Conservation (phyloP, 2,113 vertebrate genomes). For the Petrocephalus zakoni region DNA sequence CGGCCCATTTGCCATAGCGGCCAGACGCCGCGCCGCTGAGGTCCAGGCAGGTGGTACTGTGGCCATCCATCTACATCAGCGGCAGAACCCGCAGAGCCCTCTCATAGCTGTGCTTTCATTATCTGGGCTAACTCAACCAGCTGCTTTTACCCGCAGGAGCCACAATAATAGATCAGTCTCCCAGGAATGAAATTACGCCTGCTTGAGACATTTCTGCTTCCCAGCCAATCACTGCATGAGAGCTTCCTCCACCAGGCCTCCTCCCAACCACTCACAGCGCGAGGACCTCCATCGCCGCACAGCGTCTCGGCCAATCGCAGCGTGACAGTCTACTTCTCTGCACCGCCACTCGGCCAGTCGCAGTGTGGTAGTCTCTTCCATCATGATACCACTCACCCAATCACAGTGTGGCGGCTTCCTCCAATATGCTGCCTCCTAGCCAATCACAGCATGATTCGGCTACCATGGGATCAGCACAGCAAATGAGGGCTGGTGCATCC, state of each 20-base stretch:
- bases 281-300: not conserved
- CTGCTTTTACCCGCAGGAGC: not conserved
- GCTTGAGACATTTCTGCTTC: not conserved
- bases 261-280: not conserved
- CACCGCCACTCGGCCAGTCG: not conserved
- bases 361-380: not conserved
- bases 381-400: not conserved
- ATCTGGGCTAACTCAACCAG: slow-evolving; percentile 6
- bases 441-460: not conserved
- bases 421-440: not conserved
- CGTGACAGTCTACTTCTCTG: not conserved
- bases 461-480: not conserved
- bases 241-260: not conserved
- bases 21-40: not conserved
- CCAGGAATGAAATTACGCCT: not conserved
- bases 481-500: not conserved
- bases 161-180: not conserved
- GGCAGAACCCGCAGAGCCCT: not conserved
- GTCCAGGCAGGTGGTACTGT: not conserved
- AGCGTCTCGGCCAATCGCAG: not conserved
- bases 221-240: not conserved
- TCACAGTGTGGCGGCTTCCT: not conserved
- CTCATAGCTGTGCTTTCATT: not conserved
- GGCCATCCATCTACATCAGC: not conserved
- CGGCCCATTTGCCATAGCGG: not conserved